Evolutionary conservation across 2,797 vertebrate genomes (phyloP).

Genomic region (Myiotriccus ornatus): DNA sequence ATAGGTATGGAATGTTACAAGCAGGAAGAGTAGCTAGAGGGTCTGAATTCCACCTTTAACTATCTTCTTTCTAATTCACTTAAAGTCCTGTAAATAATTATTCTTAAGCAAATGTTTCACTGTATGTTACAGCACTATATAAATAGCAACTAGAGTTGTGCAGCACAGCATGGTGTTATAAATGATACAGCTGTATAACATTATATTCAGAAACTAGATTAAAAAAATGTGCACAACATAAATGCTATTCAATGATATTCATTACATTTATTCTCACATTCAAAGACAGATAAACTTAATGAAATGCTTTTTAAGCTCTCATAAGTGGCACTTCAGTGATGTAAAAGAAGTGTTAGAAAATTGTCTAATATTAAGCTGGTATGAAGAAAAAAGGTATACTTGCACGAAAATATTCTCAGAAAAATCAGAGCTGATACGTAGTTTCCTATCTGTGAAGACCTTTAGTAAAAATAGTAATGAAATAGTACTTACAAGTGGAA

Average conservation of each 20-base stretch:
- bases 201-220: constrained; percentile 41
- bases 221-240: constrained; percentile 39
- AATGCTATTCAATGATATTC: constrained; percentile 28
- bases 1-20: background rate
- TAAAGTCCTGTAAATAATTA: background rate
- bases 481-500: background rate
- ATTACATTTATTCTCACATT: constrained; percentile 56
- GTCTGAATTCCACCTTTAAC: constrained; percentile 5
- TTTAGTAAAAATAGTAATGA: background rate
- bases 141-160: background rate
- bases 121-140: background rate
- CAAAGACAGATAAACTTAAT: constrained; percentile 42
- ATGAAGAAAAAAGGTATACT: background rate
- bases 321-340: constrained; percentile 28
- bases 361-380: background rate
- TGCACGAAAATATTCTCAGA: background rate
- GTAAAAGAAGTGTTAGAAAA: constrained; percentile 21
- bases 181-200: background rate
- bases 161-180: background rate
- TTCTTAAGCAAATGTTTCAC: constrained; percentile 9
- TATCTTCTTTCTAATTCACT: constrained; percentile 5
- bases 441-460: background rate
- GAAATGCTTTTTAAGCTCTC: constrained; percentile 56
- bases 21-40: background rate
- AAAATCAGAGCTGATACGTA: background rate